Percentiles rank a stretch among this genome's conserved stretches.
These are phyloP conservation scores for Phortica magna DNA, from an alignment of 2,888 invertebrate genomes.

Conservation along the genomic window DNA sequence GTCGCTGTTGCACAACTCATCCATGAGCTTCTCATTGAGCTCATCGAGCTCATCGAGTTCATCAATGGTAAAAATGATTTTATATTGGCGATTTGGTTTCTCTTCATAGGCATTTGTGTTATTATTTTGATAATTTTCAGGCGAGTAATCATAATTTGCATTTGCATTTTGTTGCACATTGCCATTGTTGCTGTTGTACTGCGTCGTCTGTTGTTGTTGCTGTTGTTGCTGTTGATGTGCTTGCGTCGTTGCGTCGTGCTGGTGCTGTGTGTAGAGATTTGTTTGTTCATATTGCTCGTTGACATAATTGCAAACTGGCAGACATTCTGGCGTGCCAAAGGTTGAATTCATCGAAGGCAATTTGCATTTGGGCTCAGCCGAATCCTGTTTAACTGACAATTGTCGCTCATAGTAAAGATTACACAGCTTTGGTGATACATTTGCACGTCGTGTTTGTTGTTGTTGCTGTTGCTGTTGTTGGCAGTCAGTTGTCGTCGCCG, in stretches of 20 bases:
- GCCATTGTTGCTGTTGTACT: not conserved
- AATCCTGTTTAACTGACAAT: not conserved
- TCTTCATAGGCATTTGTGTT: constrained; percentile 47
- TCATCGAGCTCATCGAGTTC: constrained; percentile 64
- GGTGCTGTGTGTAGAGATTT: constrained; percentile 50
- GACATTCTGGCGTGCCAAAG: constrained; percentile 73
- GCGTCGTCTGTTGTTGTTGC: constrained; percentile 37
- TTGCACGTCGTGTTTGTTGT: constrained; percentile 45
- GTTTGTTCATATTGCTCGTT: constrained; percentile 47
- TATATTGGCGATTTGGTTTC: constrained; percentile 77
- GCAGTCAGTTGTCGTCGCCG: constrained; percentile 26
- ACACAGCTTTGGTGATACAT: constrained; percentile 63
- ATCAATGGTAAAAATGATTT: constrained; percentile 77
- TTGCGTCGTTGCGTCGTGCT: constrained; percentile 39
- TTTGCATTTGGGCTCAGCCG: constrained; percentile 46
- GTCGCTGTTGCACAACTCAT: constrained; percentile 44
- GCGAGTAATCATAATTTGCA: constrained; percentile 61
- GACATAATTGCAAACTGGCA: constrained; percentile 59
- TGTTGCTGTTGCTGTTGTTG: constrained; percentile 22
- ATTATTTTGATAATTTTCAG: constrained; percentile 73
- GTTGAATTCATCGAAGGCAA: constrained; percentile 77
- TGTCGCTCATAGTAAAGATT: constrained; percentile 57
- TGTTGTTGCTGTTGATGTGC: constrained; percentile 4
- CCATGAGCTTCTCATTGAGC: constrained; percentile 57
- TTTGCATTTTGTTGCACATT: constrained; percentile 43